These are phyloP conservation scores for Idaea dimidiata DNA, from an alignment of 2,888 invertebrate genomes.

Conservation along the genomic window DNA sequence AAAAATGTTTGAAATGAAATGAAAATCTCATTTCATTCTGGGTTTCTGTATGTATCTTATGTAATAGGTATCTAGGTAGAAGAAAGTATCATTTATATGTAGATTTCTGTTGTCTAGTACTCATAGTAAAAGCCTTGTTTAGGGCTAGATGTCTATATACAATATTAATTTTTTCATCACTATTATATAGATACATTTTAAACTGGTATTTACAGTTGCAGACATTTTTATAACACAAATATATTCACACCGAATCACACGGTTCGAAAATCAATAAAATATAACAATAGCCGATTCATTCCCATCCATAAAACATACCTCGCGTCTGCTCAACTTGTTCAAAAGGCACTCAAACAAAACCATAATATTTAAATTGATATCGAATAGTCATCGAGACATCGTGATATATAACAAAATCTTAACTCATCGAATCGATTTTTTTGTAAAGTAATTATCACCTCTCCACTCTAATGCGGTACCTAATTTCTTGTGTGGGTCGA, in stretches of 20 bases:
- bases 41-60: too few relatives aligned
- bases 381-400: constrained; percentile 51
- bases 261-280: constrained; percentile 25
- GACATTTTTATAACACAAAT: background rate
- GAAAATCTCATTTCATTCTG: too few relatives aligned
- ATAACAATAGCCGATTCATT: constrained; percentile 26
- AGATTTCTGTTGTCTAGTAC: too few relatives aligned
- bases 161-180: too few relatives aligned
- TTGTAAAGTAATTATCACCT: constrained; percentile 78
- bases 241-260: constrained; percentile 17
- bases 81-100: too few relatives aligned
- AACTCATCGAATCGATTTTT: constrained; percentile 70
- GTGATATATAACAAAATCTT: constrained; percentile 60
- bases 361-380: constrained; percentile 51
- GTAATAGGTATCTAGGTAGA: too few relatives aligned
- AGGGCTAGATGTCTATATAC: too few relatives aligned
- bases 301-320: constrained; percentile 25
- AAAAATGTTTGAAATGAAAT: too few relatives aligned
- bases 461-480: constrained; percentile 72
- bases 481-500: constrained; percentile 76
- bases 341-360: constrained; percentile 29
- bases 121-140: too few relatives aligned
- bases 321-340: constrained; percentile 21
- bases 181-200: background rate
- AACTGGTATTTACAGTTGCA: background rate